These are phyloP conservation scores for Silurus lanzhouensis DNA, from an alignment of 2,797 vertebrate genomes.

Conservation along the genomic window DNA sequence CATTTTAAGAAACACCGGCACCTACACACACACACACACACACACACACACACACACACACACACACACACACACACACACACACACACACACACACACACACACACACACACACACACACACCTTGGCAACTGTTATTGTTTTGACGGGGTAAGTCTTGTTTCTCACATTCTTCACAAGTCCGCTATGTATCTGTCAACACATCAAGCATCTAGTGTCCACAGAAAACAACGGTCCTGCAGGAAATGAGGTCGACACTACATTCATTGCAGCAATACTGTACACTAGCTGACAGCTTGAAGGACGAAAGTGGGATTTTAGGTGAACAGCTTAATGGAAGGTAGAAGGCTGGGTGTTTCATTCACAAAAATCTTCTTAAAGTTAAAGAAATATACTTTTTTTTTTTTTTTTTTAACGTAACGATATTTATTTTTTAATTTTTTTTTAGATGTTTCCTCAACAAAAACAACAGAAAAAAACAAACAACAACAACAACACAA, in stretches of 20 bases:
- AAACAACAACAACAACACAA: background rate
- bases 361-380: background rate
- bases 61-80: background rate
- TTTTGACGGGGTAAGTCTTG: constrained; percentile 28
- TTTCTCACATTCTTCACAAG: constrained; percentile 7
- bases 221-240: background rate
- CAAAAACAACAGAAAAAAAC: no score
- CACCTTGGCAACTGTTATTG: background rate
- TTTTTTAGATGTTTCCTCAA: no score
- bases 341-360: background rate
- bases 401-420: background rate
- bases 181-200: background rate
- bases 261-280: background rate
- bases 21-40: background rate
- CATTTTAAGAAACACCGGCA: background rate
- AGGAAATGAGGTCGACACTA: constrained; percentile 20
- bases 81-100: background rate
- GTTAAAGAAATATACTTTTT: background rate
- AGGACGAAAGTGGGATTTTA: background rate
- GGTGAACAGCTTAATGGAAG: background rate
- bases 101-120: background rate
- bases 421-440: background rate
- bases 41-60: background rate
- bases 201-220: background rate
- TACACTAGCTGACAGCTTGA: background rate